phyloP scores from a whole-genome alignment of 2,888 invertebrate species.

The Troides aeacus region DNA sequence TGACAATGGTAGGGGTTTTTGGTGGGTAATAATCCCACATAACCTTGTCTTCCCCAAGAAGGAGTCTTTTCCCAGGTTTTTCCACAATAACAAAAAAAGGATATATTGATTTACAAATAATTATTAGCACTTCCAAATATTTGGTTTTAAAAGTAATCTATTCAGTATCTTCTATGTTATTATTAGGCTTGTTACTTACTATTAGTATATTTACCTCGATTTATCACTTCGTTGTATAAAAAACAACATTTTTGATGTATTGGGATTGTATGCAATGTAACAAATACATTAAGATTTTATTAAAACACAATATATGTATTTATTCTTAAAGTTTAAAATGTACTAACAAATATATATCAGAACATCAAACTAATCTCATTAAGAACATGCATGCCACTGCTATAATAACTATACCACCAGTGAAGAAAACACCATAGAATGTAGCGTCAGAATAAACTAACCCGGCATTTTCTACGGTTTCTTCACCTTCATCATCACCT shows the following conservation, averaged over 20 bases:
- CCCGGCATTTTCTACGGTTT: constrained; percentile 27
- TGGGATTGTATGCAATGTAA: background rate
- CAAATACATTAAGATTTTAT: background rate
- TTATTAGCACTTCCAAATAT: background rate
- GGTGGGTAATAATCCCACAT: no score
- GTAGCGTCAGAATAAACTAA: constrained; percentile 36
- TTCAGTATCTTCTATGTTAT: no score
- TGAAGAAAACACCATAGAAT: constrained; percentile 62
- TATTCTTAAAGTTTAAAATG: constrained; percentile 4
- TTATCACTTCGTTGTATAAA: no score
- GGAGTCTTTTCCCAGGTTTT: no score
- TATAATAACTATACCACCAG: constrained; percentile 52
- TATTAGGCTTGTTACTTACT: no score
- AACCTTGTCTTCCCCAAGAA: no score
- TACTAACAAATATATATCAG: background rate
- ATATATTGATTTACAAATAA: background rate
- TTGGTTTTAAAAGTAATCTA: no score
- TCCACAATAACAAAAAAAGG: no score
- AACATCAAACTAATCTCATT: constrained; percentile 49
- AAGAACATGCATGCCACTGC: constrained; percentile 53
- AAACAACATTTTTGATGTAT: no score
- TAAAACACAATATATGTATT: constrained; percentile 3
- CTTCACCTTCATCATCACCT: constrained; percentile 31
- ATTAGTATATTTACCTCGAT: no score
- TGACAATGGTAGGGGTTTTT: no score